A percentile compares a stretch with the other conserved stretches of the same genome.
Conservation (phyloP, 2,888 invertebrate species). For the Chymomyza fuscimana region DNA sequence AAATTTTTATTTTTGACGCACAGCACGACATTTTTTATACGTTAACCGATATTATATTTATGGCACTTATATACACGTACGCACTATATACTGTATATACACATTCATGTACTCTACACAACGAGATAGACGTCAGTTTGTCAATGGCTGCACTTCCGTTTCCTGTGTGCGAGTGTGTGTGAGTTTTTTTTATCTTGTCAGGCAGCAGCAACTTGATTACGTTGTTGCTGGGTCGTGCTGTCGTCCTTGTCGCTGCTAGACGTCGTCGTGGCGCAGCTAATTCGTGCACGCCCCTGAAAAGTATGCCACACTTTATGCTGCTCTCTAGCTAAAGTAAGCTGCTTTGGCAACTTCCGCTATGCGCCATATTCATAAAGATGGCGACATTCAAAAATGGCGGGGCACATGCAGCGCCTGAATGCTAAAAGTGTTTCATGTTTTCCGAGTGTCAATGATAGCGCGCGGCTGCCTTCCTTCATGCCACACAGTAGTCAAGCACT, state of each 20-base stretch:
- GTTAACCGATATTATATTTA: conserved; percentile 64
- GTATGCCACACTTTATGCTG: not conserved
- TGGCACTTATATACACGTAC: conserved; percentile 25
- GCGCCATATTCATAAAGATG: conserved; percentile 32
- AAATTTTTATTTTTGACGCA: not conserved
- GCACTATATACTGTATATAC: conserved; percentile 1
- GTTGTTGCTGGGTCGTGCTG: conserved; percentile 23
- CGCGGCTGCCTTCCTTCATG: not conserved
- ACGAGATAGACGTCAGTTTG: conserved; percentile 24
- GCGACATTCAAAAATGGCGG: not conserved
- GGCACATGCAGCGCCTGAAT: conserved; percentile 38
- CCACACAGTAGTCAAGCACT: not conserved
- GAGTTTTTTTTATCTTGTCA: conserved; percentile 52
- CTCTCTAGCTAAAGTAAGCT: conserved; percentile 3
- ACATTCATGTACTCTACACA: not conserved
- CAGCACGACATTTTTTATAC: conserved; percentile 45
- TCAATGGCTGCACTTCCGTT: conserved; percentile 67
- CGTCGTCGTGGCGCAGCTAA: not conserved
- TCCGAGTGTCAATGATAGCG: conserved; percentile 46
- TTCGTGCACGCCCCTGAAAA: not conserved
- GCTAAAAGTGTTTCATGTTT: conserved; percentile 50
- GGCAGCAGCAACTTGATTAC: conserved; percentile 47
- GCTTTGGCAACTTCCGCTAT: conserved; percentile 20
- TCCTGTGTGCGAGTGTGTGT: conserved; percentile 25
- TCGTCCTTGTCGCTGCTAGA: not conserved